Percentiles rank a stretch among this genome's conserved stretches.
phyloP scores from a whole-genome alignment of 2,113 vertebrate species.

The Anolis carolinensis region DNA sequence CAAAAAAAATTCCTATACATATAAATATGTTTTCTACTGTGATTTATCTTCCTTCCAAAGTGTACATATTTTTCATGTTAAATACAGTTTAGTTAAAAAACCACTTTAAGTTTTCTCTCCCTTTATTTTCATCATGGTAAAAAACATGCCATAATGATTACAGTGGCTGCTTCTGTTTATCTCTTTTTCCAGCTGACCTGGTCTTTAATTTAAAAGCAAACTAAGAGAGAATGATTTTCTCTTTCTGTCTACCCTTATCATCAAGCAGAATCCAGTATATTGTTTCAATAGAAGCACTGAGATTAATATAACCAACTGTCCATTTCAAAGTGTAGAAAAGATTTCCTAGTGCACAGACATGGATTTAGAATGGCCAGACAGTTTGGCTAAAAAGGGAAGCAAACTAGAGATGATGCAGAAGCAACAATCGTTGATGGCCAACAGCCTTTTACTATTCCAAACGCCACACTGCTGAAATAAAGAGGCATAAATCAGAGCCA shows the following conservation, averaged over 20 bases:
- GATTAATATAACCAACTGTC: constrained; percentile 50
- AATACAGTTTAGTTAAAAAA: too few relatives aligned
- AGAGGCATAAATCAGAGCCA: not conserved
- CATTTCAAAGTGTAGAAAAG: constrained; percentile 7
- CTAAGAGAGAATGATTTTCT: constrained; percentile 40
- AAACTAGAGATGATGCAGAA: not conserved
- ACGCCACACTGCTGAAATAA: constrained; percentile 38
- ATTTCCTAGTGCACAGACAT: not conserved
- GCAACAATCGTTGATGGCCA: constrained; percentile 7
- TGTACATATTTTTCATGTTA: not conserved
- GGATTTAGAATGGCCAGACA: constrained; percentile 32
- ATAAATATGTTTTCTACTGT: not conserved
- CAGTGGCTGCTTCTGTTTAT: constrained; percentile 10
- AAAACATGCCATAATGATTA: constrained; percentile 42
- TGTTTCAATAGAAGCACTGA: constrained; percentile 51
- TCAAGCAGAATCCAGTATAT: constrained; percentile 22
- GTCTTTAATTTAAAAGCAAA: constrained; percentile 32
- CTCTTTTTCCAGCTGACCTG: constrained; percentile 52
- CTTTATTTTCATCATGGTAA: not conserved
- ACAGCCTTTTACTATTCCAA: constrained; percentile 27
- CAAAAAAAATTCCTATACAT: not conserved
- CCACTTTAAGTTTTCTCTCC: too few relatives aligned
- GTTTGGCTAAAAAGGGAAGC: not conserved
- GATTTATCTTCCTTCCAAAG: not conserved
- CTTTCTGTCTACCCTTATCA: constrained; percentile 46